Conservation (phyloP, 1,140 invertebrate genomes). For the Drosophila nebulosa region DNA sequence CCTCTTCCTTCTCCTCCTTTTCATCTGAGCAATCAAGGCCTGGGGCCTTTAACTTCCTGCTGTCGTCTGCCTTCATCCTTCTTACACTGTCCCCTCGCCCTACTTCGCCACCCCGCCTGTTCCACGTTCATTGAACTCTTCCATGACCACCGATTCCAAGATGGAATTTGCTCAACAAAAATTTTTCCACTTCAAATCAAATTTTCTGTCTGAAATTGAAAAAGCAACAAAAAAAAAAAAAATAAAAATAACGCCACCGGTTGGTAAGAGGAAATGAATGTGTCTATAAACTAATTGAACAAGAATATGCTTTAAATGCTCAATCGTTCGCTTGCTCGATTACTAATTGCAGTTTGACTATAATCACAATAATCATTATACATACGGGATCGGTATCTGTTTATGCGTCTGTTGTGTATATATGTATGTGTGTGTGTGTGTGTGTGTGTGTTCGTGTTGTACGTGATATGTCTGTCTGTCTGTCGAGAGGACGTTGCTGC, state of each 20-base stretch:
- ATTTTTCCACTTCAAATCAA: slow-evolving; percentile 7
- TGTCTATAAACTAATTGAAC: slow-evolving; percentile 29
- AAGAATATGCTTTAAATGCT: slow-evolving; percentile 31
- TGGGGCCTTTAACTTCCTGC: slow-evolving; percentile 55
- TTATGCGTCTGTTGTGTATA: slow-evolving; percentile 22
- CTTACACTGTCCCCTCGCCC: slow-evolving; percentile 3
- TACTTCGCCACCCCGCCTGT: not conserved
- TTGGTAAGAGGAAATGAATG: not conserved
- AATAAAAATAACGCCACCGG: not conserved
- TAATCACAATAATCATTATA: slow-evolving; percentile 54
- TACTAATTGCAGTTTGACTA: slow-evolving; percentile 62
- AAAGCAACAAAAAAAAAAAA: not conserved
- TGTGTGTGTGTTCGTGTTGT: not conserved
- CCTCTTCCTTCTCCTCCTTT: not conserved
- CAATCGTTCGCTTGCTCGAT: slow-evolving; percentile 21
- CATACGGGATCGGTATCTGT: slow-evolving; percentile 32
- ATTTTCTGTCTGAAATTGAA: slow-evolving; percentile 27
- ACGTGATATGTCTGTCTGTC: not conserved
- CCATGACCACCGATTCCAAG: not conserved
- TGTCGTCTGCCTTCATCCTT: slow-evolving; percentile 18
- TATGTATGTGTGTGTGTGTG: slow-evolving; percentile 6
- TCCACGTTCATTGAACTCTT: slow-evolving; percentile 60
- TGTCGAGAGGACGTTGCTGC: slow-evolving; percentile 3
- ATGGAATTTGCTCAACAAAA: not conserved
- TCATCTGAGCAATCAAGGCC: slow-evolving; percentile 36